Conservation (phyloP, 1,140 invertebrate species). For the Drosophila pectinifera region DNA sequence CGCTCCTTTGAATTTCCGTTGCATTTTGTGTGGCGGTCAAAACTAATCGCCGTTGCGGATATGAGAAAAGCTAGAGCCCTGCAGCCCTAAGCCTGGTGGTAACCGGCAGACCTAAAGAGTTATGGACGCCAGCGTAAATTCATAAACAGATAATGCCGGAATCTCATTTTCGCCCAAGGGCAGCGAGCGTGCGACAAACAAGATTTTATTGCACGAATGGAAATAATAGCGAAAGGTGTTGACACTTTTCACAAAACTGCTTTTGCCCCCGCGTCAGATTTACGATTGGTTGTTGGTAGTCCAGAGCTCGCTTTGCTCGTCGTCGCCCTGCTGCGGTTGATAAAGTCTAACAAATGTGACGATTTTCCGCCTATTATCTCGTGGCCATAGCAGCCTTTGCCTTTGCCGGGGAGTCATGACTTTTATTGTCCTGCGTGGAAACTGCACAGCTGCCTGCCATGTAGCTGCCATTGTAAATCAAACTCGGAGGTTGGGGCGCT, state of each 20-base stretch:
- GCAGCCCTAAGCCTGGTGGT: not conserved
- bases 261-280: slow-evolving; percentile 56
- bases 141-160: slow-evolving; percentile 79
- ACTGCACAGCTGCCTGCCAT: slow-evolving; percentile 64
- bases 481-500: slow-evolving; percentile 17
- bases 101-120: slow-evolving; percentile 29
- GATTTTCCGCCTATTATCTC: slow-evolving; percentile 82
- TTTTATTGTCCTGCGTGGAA: slow-evolving; percentile 77
- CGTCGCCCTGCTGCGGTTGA: slow-evolving; percentile 46
- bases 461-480: slow-evolving; percentile 69
- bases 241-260: slow-evolving; percentile 45
- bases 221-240: slow-evolving; percentile 54
- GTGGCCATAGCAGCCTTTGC: slow-evolving; percentile 34
- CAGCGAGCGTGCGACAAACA: slow-evolving; percentile 52
- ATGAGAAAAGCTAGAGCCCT: slow-evolving; percentile 59
- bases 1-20: slow-evolving; percentile 76
- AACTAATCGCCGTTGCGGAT: slow-evolving; percentile 73
- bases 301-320: slow-evolving; percentile 8
- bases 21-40: slow-evolving; percentile 61
- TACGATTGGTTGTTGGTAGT: slow-evolving; percentile 53
- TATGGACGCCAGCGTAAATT: slow-evolving; percentile 69
- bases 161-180: slow-evolving; percentile 61
- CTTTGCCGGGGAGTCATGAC: slow-evolving; percentile 25
- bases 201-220: slow-evolving; percentile 60
- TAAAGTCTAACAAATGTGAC: slow-evolving; percentile 75